Conservation (phyloP, 64 coral and sea anemone genomes). For the Montipora sp. region DNA sequence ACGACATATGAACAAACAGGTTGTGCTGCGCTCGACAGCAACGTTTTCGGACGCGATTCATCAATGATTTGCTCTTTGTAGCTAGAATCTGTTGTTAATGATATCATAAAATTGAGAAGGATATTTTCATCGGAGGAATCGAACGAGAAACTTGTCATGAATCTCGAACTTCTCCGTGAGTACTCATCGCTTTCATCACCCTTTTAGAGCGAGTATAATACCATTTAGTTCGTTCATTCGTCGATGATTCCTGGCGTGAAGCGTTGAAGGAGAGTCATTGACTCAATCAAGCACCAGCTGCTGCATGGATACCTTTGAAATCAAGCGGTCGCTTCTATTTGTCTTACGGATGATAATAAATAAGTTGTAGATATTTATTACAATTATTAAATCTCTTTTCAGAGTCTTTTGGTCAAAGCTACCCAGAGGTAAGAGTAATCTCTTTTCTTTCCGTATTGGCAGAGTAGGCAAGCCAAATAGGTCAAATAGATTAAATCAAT, state of each 20-base stretch:
- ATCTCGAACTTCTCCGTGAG: constrained; percentile 77
- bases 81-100: background rate
- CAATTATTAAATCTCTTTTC: constrained; percentile 1
- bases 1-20: background rate
- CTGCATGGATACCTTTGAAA: background rate
- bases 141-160: constrained; percentile 19
- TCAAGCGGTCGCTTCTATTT: background rate
- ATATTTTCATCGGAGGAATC: background rate
- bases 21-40: background rate
- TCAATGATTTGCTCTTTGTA: background rate
- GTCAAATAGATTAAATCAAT: too few species aligned
- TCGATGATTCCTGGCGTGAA: background rate
- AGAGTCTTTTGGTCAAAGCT: constrained; percentile 97
- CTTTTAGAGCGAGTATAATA: background rate
- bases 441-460: background rate
- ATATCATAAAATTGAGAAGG: background rate
- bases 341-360: too few species aligned
- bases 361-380: too few species aligned
- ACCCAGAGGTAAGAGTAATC: constrained; percentile 78
- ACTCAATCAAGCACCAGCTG: too few species aligned
- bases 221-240: too few species aligned
- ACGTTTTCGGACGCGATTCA: background rate
- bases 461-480: too few species aligned
- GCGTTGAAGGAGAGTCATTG: too few species aligned
- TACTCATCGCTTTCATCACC: background rate